Evolutionary conservation across 2,888 invertebrate genomes (phyloP), one percentile per base, ranked within the genome.

Genomic region (Habroteleia sp.): DNA sequence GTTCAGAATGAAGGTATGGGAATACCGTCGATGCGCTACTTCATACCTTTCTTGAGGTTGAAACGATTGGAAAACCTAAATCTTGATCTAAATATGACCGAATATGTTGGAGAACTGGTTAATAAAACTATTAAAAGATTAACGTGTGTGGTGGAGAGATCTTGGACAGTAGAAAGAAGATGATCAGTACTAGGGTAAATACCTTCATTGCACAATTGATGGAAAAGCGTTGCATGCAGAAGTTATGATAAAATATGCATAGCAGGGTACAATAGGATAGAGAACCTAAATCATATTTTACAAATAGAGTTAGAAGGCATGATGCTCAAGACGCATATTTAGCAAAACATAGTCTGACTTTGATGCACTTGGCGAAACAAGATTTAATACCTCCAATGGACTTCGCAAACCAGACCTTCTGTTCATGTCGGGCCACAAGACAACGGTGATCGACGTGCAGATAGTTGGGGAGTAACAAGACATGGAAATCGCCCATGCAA

Each of bases 251-350:
- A 41, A 6, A 5, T 3, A 11, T 77, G 77, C 31, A 78, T 85
- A 23, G 84, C 82, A 1, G 84, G 83, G 5, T 86, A 85, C 69
- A 54, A 37, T 58, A 72, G 63, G 0, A 44, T 50, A 17, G 85
- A 86, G 72, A 85, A 86, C 0, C 77, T 83, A 14, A 82, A 83
- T 29, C 86, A 86, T 29, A 65, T 83, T n/a, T 77, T 83, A 16
- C 87, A 87, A 41, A 65, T 71, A 66, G 84, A 2, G 76, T 87
- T 0, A 25, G 76, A 16, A 76, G 87, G 6, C 87, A 89, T 27
- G 76, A 86, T 5, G 83, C 80, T 1, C 63, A 82, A 2, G 74
- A 68, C 4, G 29, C 65, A 4, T 72, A 72, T 10, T 39, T 74
- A 1, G 8, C 1, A 4, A 41, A 39, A 2, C 14, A 13, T 20